These are phyloP conservation scores for Poecilobothrus nobilitatus DNA, from an alignment of 2,888 invertebrate species.

Conservation along the genomic window DNA sequence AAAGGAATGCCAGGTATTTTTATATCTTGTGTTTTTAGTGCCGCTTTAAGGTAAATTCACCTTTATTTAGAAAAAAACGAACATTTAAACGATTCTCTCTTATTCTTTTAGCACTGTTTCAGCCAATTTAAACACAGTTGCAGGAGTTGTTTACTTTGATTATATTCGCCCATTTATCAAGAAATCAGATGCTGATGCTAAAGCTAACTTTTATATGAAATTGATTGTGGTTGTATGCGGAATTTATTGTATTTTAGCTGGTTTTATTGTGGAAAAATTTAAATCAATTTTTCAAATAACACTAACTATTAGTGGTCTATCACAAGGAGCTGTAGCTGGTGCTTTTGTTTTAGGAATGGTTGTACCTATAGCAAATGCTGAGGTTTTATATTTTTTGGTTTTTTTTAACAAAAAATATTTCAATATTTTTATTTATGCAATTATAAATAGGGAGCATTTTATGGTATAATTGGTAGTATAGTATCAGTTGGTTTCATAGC, in stretches of 20 bases:
- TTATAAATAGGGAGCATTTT: conserved; percentile 20
- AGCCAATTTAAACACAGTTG: conserved; percentile 44
- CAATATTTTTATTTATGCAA: too few species aligned
- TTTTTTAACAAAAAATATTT: too few species aligned
- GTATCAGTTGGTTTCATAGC: conserved; percentile 17
- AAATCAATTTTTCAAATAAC: conserved; percentile 44
- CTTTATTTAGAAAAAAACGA: too few species aligned
- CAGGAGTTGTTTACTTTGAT: conserved; percentile 47
- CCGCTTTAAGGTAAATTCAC: conserved; percentile 46
- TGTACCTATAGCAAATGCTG: conserved; percentile 49
- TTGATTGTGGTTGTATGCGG: conserved; percentile 41
- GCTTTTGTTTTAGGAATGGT: conserved; percentile 55
- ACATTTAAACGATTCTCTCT: too few species aligned
- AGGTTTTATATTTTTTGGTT: conserved; percentile 15
- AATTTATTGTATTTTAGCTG: conserved; percentile 49
- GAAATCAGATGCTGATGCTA: conserved; percentile 36
- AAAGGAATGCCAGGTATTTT: conserved; percentile 49
- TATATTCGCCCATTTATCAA: conserved; percentile 39
- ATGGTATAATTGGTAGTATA: conserved; percentile 15
- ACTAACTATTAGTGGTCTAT: conserved; percentile 38
- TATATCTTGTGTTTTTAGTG: conserved; percentile 49
- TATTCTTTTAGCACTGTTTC: conserved; percentile 42
- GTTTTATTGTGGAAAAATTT: conserved; percentile 34
- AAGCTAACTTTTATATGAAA: conserved; percentile 44
- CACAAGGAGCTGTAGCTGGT: conserved; percentile 52